These are phyloP conservation scores for Lycophotia porphyrea DNA, from an alignment of 2,888 invertebrate genomes.

Conservation along the genomic window DNA sequence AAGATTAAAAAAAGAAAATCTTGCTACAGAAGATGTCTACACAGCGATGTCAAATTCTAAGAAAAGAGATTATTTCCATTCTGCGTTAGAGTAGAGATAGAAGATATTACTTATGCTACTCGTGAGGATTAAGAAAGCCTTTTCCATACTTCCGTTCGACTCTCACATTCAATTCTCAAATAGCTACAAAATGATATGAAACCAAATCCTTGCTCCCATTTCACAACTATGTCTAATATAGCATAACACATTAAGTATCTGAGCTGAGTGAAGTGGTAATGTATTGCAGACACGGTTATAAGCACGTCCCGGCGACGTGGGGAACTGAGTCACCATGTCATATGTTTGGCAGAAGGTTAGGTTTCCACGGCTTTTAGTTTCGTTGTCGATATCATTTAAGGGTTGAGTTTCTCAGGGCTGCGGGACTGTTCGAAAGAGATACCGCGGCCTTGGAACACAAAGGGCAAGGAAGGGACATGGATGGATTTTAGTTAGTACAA, in stretches of 20 bases:
- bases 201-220: constrained; percentile 15
- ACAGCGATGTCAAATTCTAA: accelerated
- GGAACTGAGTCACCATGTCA: not conserved
- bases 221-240: constrained; percentile 28
- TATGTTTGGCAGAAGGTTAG: not conserved
- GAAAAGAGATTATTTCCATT: not conserved
- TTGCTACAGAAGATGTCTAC: not conserved
- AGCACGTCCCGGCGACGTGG: not conserved
- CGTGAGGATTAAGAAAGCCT: not conserved
- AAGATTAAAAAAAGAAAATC: not conserved
- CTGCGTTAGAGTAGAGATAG: not conserved
- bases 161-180: not conserved
- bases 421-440: no score
- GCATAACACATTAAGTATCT: constrained; percentile 38
- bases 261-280: constrained; percentile 18
- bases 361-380: not conserved
- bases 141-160: not conserved
- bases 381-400: not conserved
- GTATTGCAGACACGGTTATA: constrained; percentile 18
- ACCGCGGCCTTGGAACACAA: no score
- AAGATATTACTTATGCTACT: not conserved
- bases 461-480: no score
- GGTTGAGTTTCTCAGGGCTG: no score
- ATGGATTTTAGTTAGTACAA: no score
- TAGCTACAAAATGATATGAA: not conserved